These are phyloP conservation scores for Nemapogon koenigi DNA, from an alignment of 2,888 invertebrate genomes.

Conservation along the genomic window DNA sequence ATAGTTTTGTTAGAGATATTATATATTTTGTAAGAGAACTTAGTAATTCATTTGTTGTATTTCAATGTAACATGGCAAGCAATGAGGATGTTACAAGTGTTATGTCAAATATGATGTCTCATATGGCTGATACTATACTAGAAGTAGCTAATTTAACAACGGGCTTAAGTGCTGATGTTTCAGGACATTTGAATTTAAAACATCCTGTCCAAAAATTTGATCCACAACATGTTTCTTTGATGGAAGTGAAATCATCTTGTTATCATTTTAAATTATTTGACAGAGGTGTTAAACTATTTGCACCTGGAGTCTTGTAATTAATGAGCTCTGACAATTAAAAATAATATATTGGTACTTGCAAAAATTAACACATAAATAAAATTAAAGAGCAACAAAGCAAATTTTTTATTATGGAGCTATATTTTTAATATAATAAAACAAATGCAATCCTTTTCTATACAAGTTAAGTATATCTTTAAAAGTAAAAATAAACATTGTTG, in stretches of 20 bases:
- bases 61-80: constrained; percentile 66
- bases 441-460: no score
- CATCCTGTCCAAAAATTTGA: constrained; percentile 41
- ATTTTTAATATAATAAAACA: no score
- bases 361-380: no score
- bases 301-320: constrained; percentile 65
- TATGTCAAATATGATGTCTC: constrained; percentile 66
- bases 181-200: constrained; percentile 69
- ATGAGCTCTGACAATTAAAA: no score
- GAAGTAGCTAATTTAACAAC: constrained; percentile 72
- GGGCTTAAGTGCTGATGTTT: constrained; percentile 75
- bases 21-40: constrained; percentile 33
- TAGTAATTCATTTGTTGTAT: constrained; percentile 45
- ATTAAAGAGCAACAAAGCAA: no score
- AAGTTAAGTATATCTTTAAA: no score
- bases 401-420: no score
- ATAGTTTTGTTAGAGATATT: constrained; percentile 51
- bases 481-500: no score
- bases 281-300: constrained; percentile 75
- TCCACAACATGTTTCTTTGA: constrained; percentile 27
- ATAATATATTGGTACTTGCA: no score
- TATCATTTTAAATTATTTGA: constrained; percentile 77
- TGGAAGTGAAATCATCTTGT: constrained; percentile 32
- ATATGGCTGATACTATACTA: constrained; percentile 68
- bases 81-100: constrained; percentile 63